Conservation (phyloP, 2,888 invertebrate genomes). For the Diaphora mendica region DNA sequence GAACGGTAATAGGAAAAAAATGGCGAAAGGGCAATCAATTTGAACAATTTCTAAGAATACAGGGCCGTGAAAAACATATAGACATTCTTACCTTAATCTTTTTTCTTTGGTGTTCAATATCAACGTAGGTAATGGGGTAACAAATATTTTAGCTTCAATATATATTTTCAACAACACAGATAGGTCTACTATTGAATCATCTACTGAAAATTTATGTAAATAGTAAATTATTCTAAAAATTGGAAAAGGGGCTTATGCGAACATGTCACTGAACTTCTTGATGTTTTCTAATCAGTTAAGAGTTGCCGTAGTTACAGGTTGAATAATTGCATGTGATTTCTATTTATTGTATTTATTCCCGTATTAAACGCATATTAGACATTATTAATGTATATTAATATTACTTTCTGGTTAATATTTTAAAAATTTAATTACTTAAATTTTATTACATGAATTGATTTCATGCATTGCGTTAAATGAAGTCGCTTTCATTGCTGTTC, state of each 20-base stretch:
- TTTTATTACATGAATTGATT: background rate
- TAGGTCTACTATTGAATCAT: background rate
- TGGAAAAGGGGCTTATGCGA: no score
- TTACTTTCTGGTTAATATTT: background rate
- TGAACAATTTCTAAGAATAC: background rate
- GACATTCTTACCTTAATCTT: background rate
- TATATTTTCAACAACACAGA: background rate
- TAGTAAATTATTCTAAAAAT: no score
- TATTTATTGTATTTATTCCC: no score
- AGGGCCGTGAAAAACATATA: background rate
- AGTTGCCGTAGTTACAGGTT: no score
- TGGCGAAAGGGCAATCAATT: background rate
- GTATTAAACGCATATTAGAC: no score
- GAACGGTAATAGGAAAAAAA: background rate
- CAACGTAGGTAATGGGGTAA: background rate
- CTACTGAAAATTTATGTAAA: no score
- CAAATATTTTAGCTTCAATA: background rate
- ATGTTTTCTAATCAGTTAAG: no score
- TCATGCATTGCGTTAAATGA: no score
- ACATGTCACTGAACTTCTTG: no score
- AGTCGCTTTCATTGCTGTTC: no score
- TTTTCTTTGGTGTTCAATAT: background rate
- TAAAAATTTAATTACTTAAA: background rate
- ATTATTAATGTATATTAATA: no score
- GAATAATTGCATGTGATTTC: no score